Percentiles rank a stretch among this genome's conserved stretches.
These are phyloP conservation scores for Panagrolaimus sp. DNA, from an alignment of 1,140 invertebrate genomes.

Conservation along the genomic window DNA sequence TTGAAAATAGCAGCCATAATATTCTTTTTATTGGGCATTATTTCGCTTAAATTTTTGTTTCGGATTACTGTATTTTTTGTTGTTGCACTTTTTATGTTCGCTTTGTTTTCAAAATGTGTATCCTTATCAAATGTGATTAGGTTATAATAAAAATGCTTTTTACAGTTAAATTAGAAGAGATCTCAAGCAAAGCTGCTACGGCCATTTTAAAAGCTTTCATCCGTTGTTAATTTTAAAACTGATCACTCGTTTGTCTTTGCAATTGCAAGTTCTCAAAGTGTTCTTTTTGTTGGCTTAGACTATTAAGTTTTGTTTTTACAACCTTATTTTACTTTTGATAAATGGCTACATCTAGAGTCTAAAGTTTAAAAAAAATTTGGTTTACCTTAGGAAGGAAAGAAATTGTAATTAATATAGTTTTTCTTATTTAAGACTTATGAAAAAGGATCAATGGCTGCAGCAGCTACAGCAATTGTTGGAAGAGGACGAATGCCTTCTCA, in stretches of 20 bases:
- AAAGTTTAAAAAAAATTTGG: no score
- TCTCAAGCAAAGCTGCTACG: not conserved
- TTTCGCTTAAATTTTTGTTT: not conserved
- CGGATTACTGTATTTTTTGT: not conserved
- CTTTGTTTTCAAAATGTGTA: not conserved
- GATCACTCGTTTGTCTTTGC: not conserved
- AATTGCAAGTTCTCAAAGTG: not conserved
- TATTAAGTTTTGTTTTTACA: no score
- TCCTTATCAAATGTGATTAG: not conserved
- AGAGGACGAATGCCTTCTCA: not conserved
- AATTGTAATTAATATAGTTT: no score
- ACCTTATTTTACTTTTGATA: no score
- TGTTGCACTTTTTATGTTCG: not conserved
- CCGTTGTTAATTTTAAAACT: no score
- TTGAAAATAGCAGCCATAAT: not conserved
- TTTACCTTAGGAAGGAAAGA: no score
- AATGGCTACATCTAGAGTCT: not conserved
- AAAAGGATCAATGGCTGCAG: not conserved
- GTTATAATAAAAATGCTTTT: not conserved
- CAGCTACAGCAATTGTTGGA: not conserved
- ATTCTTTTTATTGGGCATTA: not conserved
- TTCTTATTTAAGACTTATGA: slow-evolving; percentile 2
- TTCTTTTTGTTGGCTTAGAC: slow-evolving; percentile 6
- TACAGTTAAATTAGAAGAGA: not conserved
- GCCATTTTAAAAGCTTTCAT: not conserved